Conservation (phyloP, 2,888 invertebrate genomes). For the Caenorhabditis sp. region DNA sequence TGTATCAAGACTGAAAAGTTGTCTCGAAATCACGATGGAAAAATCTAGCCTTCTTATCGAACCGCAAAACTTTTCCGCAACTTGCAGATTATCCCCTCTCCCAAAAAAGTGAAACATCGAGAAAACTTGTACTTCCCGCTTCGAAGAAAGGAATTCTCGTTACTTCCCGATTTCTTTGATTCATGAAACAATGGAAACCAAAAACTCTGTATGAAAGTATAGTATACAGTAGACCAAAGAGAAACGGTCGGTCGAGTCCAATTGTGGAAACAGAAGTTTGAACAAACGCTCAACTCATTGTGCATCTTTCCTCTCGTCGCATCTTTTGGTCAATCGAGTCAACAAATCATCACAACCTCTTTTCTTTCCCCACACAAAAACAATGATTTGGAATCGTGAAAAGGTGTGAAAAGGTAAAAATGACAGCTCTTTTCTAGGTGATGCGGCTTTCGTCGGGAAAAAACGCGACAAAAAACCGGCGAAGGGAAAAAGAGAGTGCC, state of each 20-base stretch:
- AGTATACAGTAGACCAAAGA: slow-evolving; percentile 26
- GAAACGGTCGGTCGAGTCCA: slow-evolving; percentile 21
- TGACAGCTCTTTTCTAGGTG: slow-evolving; percentile 50
- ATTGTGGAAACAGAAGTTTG: slow-evolving; percentile 60
- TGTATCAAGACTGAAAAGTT: no score
- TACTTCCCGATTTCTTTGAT: neutral
- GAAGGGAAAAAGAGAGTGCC: slow-evolving; percentile 16
- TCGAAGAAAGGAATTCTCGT: neutral
- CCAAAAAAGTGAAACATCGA: slow-evolving; percentile 16
- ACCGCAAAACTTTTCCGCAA: slow-evolving; percentile 13
- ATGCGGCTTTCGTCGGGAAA: slow-evolving; percentile 24
- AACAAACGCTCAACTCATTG: slow-evolving; percentile 63
- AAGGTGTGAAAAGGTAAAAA: slow-evolving; percentile 59
- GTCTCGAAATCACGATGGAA: neutral
- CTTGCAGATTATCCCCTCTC: neutral
- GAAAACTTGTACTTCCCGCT: slow-evolving; percentile 7
- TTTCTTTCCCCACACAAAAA: slow-evolving; percentile 34
- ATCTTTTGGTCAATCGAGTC: slow-evolving; percentile 64
- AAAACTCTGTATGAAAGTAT: slow-evolving; percentile 11
- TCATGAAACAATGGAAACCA: slow-evolving; percentile 22
- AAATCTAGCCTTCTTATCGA: neutral
- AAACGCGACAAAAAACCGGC: slow-evolving; percentile 49
- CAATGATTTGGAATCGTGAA: slow-evolving; percentile 63
- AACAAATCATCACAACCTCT: slow-evolving; percentile 34
- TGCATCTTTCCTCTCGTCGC: slow-evolving; percentile 30